A percentile compares a stretch with the other conserved stretches of the same genome.
phyloP scores from a whole-genome alignment of 2,113 vertebrate species.

The Alectura lathami region DNA sequence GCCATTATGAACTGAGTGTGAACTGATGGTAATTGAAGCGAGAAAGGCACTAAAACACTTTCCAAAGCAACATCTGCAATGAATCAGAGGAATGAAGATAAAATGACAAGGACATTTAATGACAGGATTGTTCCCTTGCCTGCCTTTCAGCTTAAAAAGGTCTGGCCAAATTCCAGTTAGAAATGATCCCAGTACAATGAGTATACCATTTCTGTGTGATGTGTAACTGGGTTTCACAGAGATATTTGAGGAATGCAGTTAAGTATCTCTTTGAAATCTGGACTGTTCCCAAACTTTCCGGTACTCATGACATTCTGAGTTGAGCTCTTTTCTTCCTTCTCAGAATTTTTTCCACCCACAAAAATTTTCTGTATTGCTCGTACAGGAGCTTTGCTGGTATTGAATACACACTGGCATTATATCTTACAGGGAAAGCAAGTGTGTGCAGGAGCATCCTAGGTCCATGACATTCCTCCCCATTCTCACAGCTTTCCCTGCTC shows the following conservation, averaged over 20 bases:
- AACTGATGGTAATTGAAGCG: conserved; percentile 52
- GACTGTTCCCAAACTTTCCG: conserved; percentile 34
- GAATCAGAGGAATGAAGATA: conserved; percentile 70
- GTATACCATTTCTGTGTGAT: conserved; percentile 47
- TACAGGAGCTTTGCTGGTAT: neutral
- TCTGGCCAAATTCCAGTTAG: conserved; percentile 60
- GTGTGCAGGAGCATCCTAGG: neutral
- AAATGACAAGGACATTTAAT: conserved; percentile 71
- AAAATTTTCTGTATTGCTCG: conserved; percentile 38
- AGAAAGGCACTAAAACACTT: conserved; percentile 48
- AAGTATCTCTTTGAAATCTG: conserved; percentile 69
- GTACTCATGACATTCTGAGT: neutral
- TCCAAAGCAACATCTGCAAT: conserved; percentile 68
- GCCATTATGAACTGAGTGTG: conserved; percentile 34
- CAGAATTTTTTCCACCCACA: conserved; percentile 11
- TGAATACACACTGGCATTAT: neutral
- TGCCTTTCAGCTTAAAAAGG: conserved; percentile 61
- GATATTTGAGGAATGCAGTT: conserved; percentile 73
- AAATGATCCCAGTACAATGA: conserved; percentile 52
- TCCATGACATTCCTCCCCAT: neutral
- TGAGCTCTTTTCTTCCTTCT: conserved; percentile 32
- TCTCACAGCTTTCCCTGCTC: neutral
- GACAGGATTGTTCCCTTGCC: conserved; percentile 57
- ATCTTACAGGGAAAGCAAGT: conserved; percentile 17
- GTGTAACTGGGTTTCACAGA: conserved; percentile 39